Conservation (phyloP, 53 echinoderm and acorn worm genomes). For the Echinometra lucunter region DNA sequence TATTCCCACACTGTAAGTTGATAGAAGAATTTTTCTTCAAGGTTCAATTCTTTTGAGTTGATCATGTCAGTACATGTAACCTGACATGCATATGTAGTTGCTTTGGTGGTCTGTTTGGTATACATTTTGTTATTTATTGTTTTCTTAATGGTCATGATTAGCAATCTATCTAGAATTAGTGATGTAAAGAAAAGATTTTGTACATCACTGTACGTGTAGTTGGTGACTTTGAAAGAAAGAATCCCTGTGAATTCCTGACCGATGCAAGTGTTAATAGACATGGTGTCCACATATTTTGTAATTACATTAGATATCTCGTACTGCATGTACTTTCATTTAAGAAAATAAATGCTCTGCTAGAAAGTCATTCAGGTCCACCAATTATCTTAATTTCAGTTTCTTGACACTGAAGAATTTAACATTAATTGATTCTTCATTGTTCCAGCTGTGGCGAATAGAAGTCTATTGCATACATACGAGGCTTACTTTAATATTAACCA, state of each 20-base stretch:
- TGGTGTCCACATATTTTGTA: background rate
- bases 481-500: too few relatives aligned
- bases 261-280: too few relatives aligned
- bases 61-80: background rate
- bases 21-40: background rate
- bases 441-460: too few relatives aligned
- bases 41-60: background rate
- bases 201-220: background rate
- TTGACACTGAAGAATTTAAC: too few relatives aligned
- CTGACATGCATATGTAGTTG: background rate
- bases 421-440: too few relatives aligned
- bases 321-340: too few relatives aligned
- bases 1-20: background rate
- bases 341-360: too few relatives aligned
- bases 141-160: background rate
- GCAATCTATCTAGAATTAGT: background rate
- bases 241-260: background rate
- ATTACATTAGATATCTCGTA: background rate
- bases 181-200: background rate
- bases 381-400: too few relatives aligned
- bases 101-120: slow-evolving; percentile 3
- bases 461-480: too few relatives aligned
- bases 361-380: too few relatives aligned
- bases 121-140: background rate
- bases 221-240: background rate